Percentiles rank a stretch among this genome's conserved stretches.
phyloP scores from a whole-genome alignment of 2,113 vertebrate species.

The Dermatemys mawii region DNA sequence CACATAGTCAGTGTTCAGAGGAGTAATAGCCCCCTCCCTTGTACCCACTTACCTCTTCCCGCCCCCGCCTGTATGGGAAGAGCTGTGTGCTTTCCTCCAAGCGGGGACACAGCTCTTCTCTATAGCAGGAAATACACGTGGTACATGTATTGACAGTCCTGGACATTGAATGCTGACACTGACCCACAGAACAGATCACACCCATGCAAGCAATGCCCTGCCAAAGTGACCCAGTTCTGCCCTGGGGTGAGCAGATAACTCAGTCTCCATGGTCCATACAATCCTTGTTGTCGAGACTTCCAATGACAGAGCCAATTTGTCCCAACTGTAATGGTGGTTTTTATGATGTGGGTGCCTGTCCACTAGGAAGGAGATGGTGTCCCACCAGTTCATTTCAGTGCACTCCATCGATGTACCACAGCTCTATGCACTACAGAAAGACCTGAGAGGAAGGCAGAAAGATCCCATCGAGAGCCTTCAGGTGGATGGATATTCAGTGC shows the following conservation, averaged over 20 bases:
- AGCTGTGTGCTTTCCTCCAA: too few species aligned
- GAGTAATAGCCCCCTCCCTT: too few species aligned
- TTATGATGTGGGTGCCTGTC: neutral
- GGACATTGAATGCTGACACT: neutral
- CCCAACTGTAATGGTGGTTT: neutral
- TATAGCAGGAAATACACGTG: too few species aligned
- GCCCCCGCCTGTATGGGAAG: too few species aligned
- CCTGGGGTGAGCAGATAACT: neutral
- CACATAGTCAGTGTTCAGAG: neutral
- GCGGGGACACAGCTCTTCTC: too few species aligned
- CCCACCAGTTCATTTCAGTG: neutral
- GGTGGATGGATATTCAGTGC: neutral
- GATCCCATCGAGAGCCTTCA: neutral
- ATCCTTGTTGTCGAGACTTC: neutral
- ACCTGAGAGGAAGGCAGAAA: neutral
- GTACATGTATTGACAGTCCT: neutral
- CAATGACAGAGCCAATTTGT: neutral
- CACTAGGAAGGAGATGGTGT: neutral
- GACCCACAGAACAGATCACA: neutral
- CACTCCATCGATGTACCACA: neutral
- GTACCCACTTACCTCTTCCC: too few species aligned
- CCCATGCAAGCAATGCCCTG: neutral
- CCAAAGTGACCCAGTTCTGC: neutral
- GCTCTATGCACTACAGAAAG: neutral
- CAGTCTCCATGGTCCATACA: neutral